phyloP scores from a whole-genome alignment of 1,140 invertebrate species.

The Drosophila virilis region DNA sequence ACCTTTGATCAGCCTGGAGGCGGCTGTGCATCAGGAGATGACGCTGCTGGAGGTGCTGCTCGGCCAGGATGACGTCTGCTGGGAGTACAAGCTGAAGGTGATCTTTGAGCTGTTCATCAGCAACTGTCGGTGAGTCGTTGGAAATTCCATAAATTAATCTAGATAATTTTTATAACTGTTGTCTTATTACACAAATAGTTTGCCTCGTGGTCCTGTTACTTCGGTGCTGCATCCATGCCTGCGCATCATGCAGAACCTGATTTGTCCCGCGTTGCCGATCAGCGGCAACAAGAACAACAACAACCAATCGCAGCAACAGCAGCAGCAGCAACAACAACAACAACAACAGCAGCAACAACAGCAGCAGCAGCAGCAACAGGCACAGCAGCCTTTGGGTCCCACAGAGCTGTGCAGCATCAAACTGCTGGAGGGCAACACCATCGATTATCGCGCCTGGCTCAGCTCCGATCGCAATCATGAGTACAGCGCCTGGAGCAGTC shows the following conservation, averaged over 20 bases:
- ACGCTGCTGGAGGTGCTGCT: conserved; percentile 93
- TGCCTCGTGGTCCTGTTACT: conserved; percentile 73
- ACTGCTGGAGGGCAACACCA: conserved; percentile 87
- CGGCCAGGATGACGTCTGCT: conserved; percentile 96
- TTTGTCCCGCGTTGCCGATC: conserved; percentile 88
- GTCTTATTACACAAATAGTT: conserved; percentile 12
- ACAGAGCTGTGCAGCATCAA: conserved; percentile 85
- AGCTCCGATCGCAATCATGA: conserved; percentile 89
- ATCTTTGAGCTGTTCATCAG: conserved; percentile 94
- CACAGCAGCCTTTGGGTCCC: conserved; percentile 83
- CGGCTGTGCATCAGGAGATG: conserved; percentile 94
- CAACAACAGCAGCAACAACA: conserved; percentile 85
- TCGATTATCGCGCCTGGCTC: conserved; percentile 91
- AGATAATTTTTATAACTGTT: too few relatives aligned
- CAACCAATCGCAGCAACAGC: not conserved
- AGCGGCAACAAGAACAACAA: conserved; percentile 85
- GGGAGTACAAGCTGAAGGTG: conserved; percentile 96
- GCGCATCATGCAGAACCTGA: conserved; percentile 91
- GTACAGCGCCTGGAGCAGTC: conserved; percentile 88
- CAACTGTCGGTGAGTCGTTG: conserved; percentile 86
- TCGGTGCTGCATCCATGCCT: conserved; percentile 88
- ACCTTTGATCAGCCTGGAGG: conserved; percentile 88
- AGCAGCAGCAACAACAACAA: conserved; percentile 78
- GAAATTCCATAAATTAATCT: not conserved
- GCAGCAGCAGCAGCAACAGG: conserved; percentile 84